Base-by-base conservation (phyloP, 1,140 invertebrate species). In the Helicoverpa zea region DNA sequence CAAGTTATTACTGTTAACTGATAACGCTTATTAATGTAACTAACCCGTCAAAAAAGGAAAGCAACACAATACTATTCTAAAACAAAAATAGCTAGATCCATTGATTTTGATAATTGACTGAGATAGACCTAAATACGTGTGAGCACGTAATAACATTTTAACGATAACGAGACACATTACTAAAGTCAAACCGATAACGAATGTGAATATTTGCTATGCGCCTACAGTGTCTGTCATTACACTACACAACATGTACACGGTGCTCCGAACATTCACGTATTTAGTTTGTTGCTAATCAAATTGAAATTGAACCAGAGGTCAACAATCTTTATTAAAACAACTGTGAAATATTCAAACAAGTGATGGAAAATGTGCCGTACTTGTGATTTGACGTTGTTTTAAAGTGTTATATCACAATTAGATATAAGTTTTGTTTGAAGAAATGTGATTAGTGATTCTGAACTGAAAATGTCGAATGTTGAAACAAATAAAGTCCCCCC, bases 401-500 rank as follows among this genome's bases (percentile, higher is more conserved):
- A 14, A 12, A 59, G 47, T 30, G 18, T 68, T 68, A 68, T 49
- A 16, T 68, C 47, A 51, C 47, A 12, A 56, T 68, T 79, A 29
- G 18, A 74, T 29, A 16, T 16, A 72, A 80, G 16, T 74, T 18
- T 59, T 73, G 9, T 14, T 80, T 66, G n/a, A 58, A 49, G 61
- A 76, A 68, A 78, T 81, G 82, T 83, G 79, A 82, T 49, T 49
- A 58, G 70, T 70, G 54, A 64, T 77, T 61, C 47, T 52, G 51
- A 52, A 58, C 51, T 83, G 14, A 88, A 63, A 58, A 91, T 91
- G 89, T 84, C 86, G 74, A 82, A 80, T 52, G 73, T 75, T 61
- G 83, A 82, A 79, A 76, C 79, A 56, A 89, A 90, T 73, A 94
- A 94, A 84, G 90, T 96, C 29, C 95, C 96, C 30, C 97, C 97